phyloP scores from a whole-genome alignment of 2,113 vertebrate genomes.

The Monopterus albus region DNA sequence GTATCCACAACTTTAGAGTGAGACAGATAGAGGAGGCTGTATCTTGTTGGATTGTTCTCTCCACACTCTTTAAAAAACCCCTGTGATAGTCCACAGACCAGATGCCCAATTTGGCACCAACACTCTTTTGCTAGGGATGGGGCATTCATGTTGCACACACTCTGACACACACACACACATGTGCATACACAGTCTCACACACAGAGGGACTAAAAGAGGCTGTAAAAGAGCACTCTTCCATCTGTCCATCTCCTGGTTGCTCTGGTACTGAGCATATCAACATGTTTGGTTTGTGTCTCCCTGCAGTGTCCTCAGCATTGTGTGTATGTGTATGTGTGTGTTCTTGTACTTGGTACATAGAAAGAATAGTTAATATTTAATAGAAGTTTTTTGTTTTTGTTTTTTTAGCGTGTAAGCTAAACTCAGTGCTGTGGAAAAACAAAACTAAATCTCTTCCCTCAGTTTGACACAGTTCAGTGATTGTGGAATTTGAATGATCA shows the following conservation, averaged over 20 bases:
- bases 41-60: constrained; percentile 28
- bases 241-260: constrained; percentile 63
- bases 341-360: too few species aligned
- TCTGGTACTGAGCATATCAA: constrained; percentile 55
- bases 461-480: background rate
- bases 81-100: constrained; percentile 68
- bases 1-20: constrained; percentile 27
- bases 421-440: background rate
- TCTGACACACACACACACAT: background rate
- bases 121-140: constrained; percentile 41
- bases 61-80: constrained; percentile 44
- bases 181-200: too few species aligned
- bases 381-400: too few species aligned
- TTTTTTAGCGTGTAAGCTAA: background rate
- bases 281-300: constrained; percentile 44
- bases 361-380: too few species aligned
- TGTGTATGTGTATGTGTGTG: background rate
- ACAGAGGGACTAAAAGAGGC: constrained; percentile 43
- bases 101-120: constrained; percentile 76
- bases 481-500: background rate
- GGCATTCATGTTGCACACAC: constrained; percentile 27
- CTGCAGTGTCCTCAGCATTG: constrained; percentile 12
- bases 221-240: constrained; percentile 72
- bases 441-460: background rate
- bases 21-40: background rate